A percentile compares a stretch with the other conserved stretches of the same genome.
These are phyloP conservation scores for Thermophis baileyi DNA, from an alignment of 2,113 vertebrate genomes.

Conservation along the genomic window DNA sequence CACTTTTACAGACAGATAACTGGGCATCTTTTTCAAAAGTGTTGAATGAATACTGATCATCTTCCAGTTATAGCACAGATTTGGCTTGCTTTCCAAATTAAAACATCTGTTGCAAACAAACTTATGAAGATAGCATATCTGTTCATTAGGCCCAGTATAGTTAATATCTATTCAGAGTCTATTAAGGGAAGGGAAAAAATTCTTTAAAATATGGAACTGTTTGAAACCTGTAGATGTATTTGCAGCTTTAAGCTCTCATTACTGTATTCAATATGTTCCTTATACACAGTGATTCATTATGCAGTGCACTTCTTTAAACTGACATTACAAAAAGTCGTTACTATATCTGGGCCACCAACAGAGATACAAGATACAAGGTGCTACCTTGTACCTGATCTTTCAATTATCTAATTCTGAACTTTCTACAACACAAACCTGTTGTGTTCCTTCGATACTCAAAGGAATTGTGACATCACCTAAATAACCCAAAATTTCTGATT, in stretches of 20 bases:
- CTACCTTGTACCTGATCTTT: neutral
- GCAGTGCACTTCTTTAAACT: neutral
- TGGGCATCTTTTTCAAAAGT: conserved; percentile 1
- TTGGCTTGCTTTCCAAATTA: conserved; percentile 18
- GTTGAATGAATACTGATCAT: neutral
- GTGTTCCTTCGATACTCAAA: neutral
- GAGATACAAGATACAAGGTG: neutral
- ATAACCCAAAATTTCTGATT: neutral
- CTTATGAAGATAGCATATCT: neutral
- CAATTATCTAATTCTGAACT: neutral
- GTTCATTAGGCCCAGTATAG: neutral
- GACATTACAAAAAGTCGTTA: neutral
- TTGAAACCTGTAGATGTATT: neutral
- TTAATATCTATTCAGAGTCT: conserved; percentile 1
- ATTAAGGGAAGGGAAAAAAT: neutral
- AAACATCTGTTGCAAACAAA: neutral
- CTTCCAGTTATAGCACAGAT: neutral
- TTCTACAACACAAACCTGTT: neutral
- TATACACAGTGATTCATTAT: neutral
- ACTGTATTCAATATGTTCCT: neutral
- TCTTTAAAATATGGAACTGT: neutral
- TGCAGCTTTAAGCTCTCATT: neutral
- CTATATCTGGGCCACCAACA: neutral
- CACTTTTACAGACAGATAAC: neutral
- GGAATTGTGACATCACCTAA: neutral